phyloP scores from a whole-genome alignment of 2,797 vertebrate species.

The Artibeus lituratus region DNA sequence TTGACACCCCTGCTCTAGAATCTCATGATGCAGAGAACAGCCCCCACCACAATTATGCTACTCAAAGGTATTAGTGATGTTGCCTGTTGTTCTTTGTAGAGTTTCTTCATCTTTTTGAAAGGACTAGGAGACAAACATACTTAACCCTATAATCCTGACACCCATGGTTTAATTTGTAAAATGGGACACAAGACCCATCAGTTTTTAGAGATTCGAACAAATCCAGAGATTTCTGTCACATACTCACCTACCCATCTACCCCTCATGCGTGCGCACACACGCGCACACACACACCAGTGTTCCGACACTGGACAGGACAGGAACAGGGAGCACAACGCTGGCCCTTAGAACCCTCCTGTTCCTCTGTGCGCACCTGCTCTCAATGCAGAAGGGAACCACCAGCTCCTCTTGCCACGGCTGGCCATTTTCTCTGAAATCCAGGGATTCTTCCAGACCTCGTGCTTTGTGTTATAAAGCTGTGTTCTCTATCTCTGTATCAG shows the following conservation, averaged over 20 bases:
- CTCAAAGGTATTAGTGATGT: not conserved
- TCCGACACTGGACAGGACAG: not conserved
- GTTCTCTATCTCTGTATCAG: not conserved
- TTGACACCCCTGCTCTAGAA: not conserved
- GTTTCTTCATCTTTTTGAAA: not conserved
- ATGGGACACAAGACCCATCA: not conserved
- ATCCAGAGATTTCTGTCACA: not conserved
- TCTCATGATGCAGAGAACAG: not conserved
- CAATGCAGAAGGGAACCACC: not conserved
- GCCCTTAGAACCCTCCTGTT: not conserved
- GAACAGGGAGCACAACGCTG: not conserved
- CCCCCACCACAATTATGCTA: not conserved
- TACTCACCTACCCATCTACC: not conserved
- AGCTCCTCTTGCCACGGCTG: accelerated
- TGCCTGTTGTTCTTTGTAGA: not conserved
- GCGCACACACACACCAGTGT: not conserved
- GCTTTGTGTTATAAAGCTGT: not conserved
- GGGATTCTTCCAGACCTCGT: not conserved
- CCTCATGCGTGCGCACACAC: no score
- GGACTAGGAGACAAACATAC: not conserved
- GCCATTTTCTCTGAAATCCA: not conserved
- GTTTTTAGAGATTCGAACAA: not conserved
- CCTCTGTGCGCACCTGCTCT: not conserved
- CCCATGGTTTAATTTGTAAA: not conserved
- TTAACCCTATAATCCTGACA: not conserved